Conservation (phyloP, 2,113 vertebrate species). For the rat (Rattus norvegicus) region GRCr8 NC_086019.1:141275501-141276000, state of each 20-base stretch:
- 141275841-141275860: neutral
- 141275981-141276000: neutral
- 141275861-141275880: neutral
- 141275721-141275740: neutral
- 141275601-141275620: neutral
- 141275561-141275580: neutral
- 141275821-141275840: neutral
- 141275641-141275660: neutral
- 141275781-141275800: neutral
- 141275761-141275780: neutral
- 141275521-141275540: neutral
- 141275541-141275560: neutral
- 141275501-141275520: neutral
- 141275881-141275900: fast-evolving
- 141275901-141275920: fast-evolving
- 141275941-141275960: neutral
- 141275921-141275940: neutral
- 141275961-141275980: too few species aligned
- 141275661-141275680: neutral
- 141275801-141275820: neutral
- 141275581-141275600: fast-evolving
- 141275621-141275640: neutral
- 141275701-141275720: fast-evolving
- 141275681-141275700: neutral
- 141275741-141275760: neutral